phyloP scores from a whole-genome alignment of 2,888 invertebrate genomes.

The Agrenia bidenticulata region DNA sequence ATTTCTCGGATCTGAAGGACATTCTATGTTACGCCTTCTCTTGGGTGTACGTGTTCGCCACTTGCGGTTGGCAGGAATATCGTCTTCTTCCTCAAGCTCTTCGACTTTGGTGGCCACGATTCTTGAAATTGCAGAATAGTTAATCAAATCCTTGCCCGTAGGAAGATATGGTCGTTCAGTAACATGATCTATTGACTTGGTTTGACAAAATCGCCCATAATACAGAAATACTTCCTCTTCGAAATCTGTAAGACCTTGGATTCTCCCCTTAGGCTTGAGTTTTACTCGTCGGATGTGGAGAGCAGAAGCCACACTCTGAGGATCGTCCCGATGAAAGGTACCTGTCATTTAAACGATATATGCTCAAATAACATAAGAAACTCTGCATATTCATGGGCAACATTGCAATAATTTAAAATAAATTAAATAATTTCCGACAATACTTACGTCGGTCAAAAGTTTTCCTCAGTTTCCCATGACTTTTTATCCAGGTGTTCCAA shows the following conservation, averaged over 20 bases:
- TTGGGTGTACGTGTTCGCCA: background rate
- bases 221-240: constrained; percentile 45
- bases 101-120: constrained; percentile 18
- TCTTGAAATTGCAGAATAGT: constrained; percentile 27
- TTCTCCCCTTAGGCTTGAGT: constrained; percentile 26
- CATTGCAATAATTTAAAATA: background rate
- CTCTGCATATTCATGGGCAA: too few species aligned
- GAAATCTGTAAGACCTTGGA: constrained; percentile 31
- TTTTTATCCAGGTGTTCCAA: constrained; percentile 40
- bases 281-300: constrained; percentile 44
- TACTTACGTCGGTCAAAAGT: constrained; percentile 50
- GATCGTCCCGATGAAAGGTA: constrained; percentile 45
- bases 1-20: too few species aligned
- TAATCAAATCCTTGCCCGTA: constrained; percentile 12
- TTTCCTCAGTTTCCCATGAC: constrained; percentile 36
- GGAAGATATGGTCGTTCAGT: constrained; percentile 39
- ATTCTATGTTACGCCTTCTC: too few species aligned
- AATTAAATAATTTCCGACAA: constrained; percentile 1
- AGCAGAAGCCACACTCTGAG: constrained; percentile 51
- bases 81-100: background rate
- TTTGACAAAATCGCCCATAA: constrained; percentile 44
- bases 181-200: constrained; percentile 36
- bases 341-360: constrained; percentile 25
- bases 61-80: background rate
- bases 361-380: background rate